These are phyloP conservation scores for Falco cherrug DNA, from an alignment of 2,797 vertebrate genomes.

Conservation along the genomic window DNA sequence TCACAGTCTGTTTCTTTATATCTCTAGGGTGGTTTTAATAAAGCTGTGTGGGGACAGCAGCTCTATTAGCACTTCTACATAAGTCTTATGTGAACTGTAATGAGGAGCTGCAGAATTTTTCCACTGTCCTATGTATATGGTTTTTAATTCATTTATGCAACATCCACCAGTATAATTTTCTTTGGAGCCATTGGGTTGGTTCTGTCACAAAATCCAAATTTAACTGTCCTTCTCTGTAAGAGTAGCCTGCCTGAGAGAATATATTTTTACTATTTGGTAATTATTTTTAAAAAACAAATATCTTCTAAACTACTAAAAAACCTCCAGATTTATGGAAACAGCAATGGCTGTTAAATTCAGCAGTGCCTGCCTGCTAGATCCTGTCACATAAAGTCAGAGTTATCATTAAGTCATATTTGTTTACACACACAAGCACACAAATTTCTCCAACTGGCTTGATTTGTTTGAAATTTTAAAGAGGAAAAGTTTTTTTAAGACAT, in stretches of 20 bases:
- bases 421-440: not conserved
- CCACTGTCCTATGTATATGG: not conserved
- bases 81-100: not conserved
- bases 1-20: not conserved
- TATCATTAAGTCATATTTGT: not conserved
- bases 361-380: not conserved
- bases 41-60: not conserved
- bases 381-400: not conserved
- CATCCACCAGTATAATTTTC: not conserved
- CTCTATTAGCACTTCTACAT: not conserved
- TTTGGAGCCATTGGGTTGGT: not conserved
- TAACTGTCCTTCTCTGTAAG: not conserved
- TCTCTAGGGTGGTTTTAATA: slow-evolving; percentile 1
- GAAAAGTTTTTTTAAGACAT: not conserved
- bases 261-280: not conserved
- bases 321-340: fast-evolving
- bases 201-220: not conserved
- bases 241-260: not conserved
- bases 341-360: not conserved
- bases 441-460: not conserved
- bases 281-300: not conserved
- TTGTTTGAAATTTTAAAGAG: not conserved
- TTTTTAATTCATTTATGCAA: not conserved
- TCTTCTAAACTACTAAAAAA: not conserved
- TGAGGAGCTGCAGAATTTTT: not conserved